These are phyloP conservation scores for Stigmatopora nigra DNA, from an alignment of 2,113 vertebrate species.

Conservation along the genomic window DNA sequence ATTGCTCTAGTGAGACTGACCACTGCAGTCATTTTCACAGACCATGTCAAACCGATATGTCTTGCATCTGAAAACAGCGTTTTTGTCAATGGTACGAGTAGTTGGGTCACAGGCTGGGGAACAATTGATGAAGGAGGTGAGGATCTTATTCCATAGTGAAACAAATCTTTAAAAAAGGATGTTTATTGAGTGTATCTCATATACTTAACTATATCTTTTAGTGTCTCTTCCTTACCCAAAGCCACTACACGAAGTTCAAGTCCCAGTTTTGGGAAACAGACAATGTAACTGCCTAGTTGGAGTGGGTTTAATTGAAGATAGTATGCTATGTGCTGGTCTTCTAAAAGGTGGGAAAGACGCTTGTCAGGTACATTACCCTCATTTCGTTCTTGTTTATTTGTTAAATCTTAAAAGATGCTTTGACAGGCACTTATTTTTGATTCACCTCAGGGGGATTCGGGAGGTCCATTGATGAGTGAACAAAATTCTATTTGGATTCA, in stretches of 20 bases:
- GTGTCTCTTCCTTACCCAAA: not conserved
- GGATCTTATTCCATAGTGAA: not conserved
- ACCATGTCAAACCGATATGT: slow-evolving; percentile 72
- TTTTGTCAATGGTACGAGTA: slow-evolving; percentile 65
- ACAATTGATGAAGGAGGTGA: slow-evolving; percentile 63
- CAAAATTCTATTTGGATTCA: slow-evolving; percentile 73
- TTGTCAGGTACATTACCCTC: not conserved
- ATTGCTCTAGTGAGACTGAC: slow-evolving; percentile 70
- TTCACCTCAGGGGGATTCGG: slow-evolving; percentile 75
- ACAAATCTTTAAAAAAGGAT: not conserved
- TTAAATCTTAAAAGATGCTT: not conserved
- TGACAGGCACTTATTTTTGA: not conserved
- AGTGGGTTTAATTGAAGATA: too few relatives aligned
- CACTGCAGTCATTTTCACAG: slow-evolving; percentile 55
- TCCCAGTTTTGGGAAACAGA: too few relatives aligned
- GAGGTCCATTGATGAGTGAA: slow-evolving; percentile 76
- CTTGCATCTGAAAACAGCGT: slow-evolving; percentile 63
- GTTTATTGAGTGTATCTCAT: not conserved
- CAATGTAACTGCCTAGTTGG: too few relatives aligned
- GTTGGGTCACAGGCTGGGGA: slow-evolving; percentile 80
- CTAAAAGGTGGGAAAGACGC: not conserved
- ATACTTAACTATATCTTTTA: not conserved
- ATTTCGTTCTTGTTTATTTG: not conserved
- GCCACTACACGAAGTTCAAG: slow-evolving; percentile 1
- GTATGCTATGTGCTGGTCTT: too few relatives aligned